These are phyloP conservation scores for Eulemur albifrons DNA, from an alignment of 2,797 vertebrate genomes.

Conservation along the genomic window DNA sequence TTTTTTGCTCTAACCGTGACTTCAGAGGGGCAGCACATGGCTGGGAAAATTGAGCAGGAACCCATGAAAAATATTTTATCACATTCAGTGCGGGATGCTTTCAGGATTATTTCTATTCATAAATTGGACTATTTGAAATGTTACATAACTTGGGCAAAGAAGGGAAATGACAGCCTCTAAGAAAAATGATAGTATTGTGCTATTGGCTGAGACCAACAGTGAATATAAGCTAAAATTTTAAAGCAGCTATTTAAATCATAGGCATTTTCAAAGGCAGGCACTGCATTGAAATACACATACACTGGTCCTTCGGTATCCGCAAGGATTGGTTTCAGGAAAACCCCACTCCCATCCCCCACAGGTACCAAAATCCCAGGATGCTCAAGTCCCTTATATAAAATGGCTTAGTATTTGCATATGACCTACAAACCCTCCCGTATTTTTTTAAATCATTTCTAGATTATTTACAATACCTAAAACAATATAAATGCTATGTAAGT, in stretches of 20 bases:
- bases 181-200: background rate
- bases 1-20: conserved; percentile 64
- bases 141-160: background rate
- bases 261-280: background rate
- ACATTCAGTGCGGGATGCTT: background rate
- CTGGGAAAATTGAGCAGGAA: conserved; percentile 6
- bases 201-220: background rate
- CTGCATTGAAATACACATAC: background rate
- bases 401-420: background rate
- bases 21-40: background rate
- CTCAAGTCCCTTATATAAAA: background rate
- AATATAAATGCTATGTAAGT: background rate
- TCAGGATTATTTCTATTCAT: background rate
- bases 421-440: background rate
- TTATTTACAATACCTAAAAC: background rate
- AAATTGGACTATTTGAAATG: conserved; percentile 4
- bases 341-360: background rate
- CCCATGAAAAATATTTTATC: background rate
- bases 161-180: background rate
- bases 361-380: background rate
- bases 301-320: background rate
- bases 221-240: background rate
- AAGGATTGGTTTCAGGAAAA: background rate
- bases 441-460: background rate
- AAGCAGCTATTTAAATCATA: background rate